Base-by-base conservation (phyloP, 2,797 vertebrate genomes). In the Poliocrania exsul region DNA sequence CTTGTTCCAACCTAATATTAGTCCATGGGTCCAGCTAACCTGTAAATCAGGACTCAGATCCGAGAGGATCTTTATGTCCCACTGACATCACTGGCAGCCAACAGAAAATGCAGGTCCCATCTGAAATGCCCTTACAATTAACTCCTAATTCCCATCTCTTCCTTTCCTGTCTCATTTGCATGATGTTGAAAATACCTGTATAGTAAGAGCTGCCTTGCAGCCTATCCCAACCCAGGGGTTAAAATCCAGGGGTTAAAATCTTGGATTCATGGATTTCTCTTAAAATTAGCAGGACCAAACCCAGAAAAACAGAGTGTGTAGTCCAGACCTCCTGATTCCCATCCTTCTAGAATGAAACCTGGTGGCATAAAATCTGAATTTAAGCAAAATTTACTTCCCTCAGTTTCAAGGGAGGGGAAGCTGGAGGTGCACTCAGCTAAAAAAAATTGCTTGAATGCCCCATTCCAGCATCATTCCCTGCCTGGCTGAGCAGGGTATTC, bases 21-120 rank as follows among this genome's bases (percentile, higher is more conserved):
- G 20, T 21, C 29, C 13, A 3, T 10, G 18, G 21, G 12, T 31
- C 29, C 26, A 40, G 11, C 10, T n/a, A 29, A 60, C 7, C 38
- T 69, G 38, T 14, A 78, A 92, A 74, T 60, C 25, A 81, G 7
- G 4, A 72, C 35, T 74, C 79, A 92, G 86, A 89, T 69, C 74
- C 54, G 38, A 61, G 65, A 71, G 4, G 5, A 15, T 86, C 13
- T 60, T 64, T 37, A 3, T 37, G 14, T 73, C 16, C 9, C 29
- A 3, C 50, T 66, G 44, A 35, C 72, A 24, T 82, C 38, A 7
- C 72, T 62, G 49, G 33, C 20, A 79, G 40, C 17, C 70, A 74
- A 25, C 0, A 6, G 53, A 66, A 47, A 88, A 78, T 23, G 24
- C 11, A 60, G 16, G 5, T n/a, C n/a, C 29, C 31, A 24, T 14